Evolutionary conservation across 2,113 vertebrate genomes (phyloP), one percentile per base, ranked within the genome.

Genomic region (Rhynchomys soricoides): DNA sequence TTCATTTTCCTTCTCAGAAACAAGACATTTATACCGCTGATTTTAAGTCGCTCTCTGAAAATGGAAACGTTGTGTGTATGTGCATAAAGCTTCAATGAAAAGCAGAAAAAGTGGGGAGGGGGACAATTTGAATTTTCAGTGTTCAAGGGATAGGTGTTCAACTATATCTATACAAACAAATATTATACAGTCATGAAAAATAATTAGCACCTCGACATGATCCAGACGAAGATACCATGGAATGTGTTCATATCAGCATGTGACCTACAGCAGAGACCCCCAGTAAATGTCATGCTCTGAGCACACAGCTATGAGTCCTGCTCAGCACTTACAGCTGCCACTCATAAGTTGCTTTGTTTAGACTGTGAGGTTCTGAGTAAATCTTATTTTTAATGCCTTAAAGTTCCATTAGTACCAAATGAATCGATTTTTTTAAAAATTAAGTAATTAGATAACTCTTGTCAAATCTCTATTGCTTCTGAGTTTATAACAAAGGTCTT

Each of bases 41-140:
- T 92, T 71, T 43, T 48, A 89, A 95, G 71, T 3, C 22, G 37
- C 43, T 31, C 13, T 87, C 15, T 15, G 19, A 73, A 86, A 57
- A 43, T 15, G 16, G n/a, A 66, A 88, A 78, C 57, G 0, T 8
- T 5, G 6, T 2, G 17, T 15, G n/a, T 2, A 0, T 15, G 3
- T 21, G 16, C 52, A 16, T 34, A 24, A 73, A 66, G 19, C 6
- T 31, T n/a, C 50, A 29, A 31, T 1, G 12, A 21, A 40, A 92
- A 40, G 0, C 24, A 52, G 21, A 5, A 1, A 19, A 68, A 13
- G 66, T 37, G 31, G 31, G 66, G 13, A 68, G 66, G 31, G 12
- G 31, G 66, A 16, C 31, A 15, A 5, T 68, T 34, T 37, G 21
- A 43, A 74, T 40, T n/a, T 70, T 71, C 68, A 71, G 37, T 50